phyloP scores from a whole-genome alignment of 2,888 invertebrate species.

The Pegoplata infirma region DNA sequence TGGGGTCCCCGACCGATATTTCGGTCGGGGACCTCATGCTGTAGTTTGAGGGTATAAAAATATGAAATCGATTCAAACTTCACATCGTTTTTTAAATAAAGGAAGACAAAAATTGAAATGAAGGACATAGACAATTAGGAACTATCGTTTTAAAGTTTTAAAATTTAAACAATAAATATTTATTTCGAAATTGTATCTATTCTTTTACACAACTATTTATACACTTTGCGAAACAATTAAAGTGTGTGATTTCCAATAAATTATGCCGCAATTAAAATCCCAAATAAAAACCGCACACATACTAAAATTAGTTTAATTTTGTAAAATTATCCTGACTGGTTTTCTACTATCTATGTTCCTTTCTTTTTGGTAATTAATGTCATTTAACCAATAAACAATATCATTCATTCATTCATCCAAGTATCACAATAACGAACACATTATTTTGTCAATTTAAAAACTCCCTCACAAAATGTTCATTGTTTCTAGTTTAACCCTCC shows the following conservation, averaged over 20 bases:
- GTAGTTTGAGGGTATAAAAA: no score
- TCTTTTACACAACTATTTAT: not conserved
- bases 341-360: constrained; percentile 30
- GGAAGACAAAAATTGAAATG: no score
- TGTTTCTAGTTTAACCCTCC: not conserved
- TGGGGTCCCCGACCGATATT: no score
- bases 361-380: constrained; percentile 42
- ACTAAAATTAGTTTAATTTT: not conserved
- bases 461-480: not conserved
- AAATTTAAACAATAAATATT: no score
- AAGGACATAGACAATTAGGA: no score
- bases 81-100: no score
- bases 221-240: not conserved
- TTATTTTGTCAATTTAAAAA: not conserved
- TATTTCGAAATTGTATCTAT: not conserved
- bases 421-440: not conserved
- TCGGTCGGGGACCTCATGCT: no score
- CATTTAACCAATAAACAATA: constrained; percentile 51
- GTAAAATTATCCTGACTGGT: constrained; percentile 32
- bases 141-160: no score
- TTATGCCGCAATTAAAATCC: constrained; percentile 19
- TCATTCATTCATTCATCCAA: no score
- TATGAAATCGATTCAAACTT: no score
- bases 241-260: constrained; percentile 24
- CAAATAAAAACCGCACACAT: constrained; percentile 12